Conservation (phyloP, 2,113 vertebrate species). For the Empidonax alnorum region DNA sequence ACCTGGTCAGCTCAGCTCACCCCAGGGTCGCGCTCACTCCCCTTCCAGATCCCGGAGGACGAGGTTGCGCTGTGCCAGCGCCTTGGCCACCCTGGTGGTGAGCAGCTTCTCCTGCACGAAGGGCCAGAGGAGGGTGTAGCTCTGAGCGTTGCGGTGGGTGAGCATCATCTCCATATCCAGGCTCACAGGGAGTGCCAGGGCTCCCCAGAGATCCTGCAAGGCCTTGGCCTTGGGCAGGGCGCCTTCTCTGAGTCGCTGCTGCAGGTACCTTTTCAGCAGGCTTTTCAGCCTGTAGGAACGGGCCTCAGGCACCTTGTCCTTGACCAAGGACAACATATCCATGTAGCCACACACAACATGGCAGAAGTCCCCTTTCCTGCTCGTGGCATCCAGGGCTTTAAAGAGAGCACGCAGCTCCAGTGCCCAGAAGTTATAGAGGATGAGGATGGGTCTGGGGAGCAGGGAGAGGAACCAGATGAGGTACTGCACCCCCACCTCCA, state of each 20-base stretch:
- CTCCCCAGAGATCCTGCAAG: constrained; percentile 54
- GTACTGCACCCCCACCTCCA: constrained; percentile 45
- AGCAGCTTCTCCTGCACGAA: constrained; percentile 38
- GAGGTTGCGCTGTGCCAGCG: constrained; percentile 46
- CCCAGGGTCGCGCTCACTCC: accelerated
- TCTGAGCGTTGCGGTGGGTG: constrained; percentile 50
- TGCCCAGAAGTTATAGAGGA: constrained; percentile 57
- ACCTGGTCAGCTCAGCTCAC: not conserved
- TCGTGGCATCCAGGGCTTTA: constrained; percentile 36
- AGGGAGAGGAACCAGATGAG: constrained; percentile 48
- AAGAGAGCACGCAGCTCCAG: not conserved
- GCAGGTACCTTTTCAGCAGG: constrained; percentile 33
- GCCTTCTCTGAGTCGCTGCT: not conserved
- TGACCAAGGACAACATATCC: constrained; percentile 51
- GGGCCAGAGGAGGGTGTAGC: constrained; percentile 30
- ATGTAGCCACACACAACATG: constrained; percentile 18
- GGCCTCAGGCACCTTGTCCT: not conserved
- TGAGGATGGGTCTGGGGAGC: constrained; percentile 31
- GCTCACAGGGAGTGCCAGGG: not conserved
- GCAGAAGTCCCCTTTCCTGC: constrained; percentile 48
- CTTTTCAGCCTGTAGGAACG: constrained; percentile 49
- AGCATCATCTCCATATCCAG: not conserved
- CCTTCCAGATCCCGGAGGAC: constrained; percentile 36
- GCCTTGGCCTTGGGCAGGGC: not conserved
- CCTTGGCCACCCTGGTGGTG: not conserved